Base-by-base conservation (phyloP, 2,888 invertebrate species). In the Apodemia duryi region DNA sequence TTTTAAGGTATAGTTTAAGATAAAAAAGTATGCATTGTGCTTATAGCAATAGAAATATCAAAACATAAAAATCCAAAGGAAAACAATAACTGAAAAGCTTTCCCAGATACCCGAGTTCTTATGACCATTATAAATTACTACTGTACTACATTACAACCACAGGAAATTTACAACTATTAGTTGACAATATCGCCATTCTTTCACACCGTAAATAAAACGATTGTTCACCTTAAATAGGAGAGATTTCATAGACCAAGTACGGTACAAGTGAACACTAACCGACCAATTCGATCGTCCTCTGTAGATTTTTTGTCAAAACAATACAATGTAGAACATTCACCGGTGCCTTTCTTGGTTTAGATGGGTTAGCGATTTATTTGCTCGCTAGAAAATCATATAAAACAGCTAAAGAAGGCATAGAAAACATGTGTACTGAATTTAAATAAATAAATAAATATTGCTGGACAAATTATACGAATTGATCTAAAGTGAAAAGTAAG, bases 191-290 rank as follows among this genome's bases (percentile, higher is more conserved):
- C 29, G 64, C 63, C 62, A 65, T 81, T 64, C 78, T 78, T 76
- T 76, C 67, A 71, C 70, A 72, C 78, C 76, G 78, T 77, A 79
- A 79, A 80, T 80, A 80, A 73, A 79, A 66, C 78, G 75, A 83
- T 82, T 82, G 82, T 83, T 77, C 76, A 72, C 76, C 77, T 75
- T 80, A 80, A 78, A 69, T 66, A 77, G 77, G 6, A 57, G 11
- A 32, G 29, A 57, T 57, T 57, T 57, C 13, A 57, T 32, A 57
- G 57, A 13, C 57, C 57, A 57, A 57, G 57, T 57, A 57, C 32
- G 57, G 57, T 32, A 57, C 57, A 13, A 13, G 57, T 32, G 9
- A 6, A 35, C n/a, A 57, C 57, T 35, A 6, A 13, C 13, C 6
- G 32, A 35, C n/a, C 57, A 32, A 57, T 57, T 57, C 57, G 29